phyloP scores from a whole-genome alignment of 2,888 invertebrate genomes.

The Lepidocyrtinus sp. region DNA sequence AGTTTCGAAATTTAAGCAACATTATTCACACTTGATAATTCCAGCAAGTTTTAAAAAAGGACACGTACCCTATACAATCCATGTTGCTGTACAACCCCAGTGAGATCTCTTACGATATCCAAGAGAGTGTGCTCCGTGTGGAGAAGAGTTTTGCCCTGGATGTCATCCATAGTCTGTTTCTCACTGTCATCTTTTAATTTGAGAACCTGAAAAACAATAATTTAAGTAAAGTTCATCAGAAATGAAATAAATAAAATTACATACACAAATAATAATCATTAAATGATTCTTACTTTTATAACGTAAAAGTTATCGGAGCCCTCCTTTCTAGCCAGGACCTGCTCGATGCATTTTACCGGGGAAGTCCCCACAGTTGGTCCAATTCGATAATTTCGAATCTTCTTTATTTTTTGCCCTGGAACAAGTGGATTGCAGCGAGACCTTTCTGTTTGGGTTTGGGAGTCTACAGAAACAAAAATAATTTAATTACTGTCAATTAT shows the following conservation, averaged over 20 bases:
- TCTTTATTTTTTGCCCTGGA: too few relatives aligned
- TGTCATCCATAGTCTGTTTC: conserved; percentile 80
- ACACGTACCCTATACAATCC: conserved; percentile 81
- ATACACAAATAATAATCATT: conserved; percentile 2
- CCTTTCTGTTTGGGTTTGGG: too few relatives aligned
- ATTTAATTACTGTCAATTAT: too few relatives aligned
- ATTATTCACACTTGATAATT: conserved; percentile 12
- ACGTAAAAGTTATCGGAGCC: conserved; percentile 81
- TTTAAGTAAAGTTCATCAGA: background rate
- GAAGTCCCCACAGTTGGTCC: conserved; percentile 82
- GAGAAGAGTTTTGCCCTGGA: conserved; percentile 84
- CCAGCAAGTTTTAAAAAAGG: background rate
- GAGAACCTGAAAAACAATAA: conserved; percentile 71
- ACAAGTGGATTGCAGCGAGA: too few relatives aligned
- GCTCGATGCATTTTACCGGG: conserved; percentile 84
- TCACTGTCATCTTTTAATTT: conserved; percentile 74
- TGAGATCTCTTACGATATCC: conserved; percentile 79
- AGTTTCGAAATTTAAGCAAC: background rate
- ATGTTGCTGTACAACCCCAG: conserved; percentile 84
- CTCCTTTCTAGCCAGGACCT: conserved; percentile 82
- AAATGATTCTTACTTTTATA: conserved; percentile 76
- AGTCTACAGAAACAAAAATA: too few relatives aligned
- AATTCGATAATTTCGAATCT: conserved; percentile 77
- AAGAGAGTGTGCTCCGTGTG: conserved; percentile 84
- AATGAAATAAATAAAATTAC: conserved; percentile 16